Base-by-base conservation (phyloP, 1,140 invertebrate species). In the Leguminivora glycinivorella region DNA sequence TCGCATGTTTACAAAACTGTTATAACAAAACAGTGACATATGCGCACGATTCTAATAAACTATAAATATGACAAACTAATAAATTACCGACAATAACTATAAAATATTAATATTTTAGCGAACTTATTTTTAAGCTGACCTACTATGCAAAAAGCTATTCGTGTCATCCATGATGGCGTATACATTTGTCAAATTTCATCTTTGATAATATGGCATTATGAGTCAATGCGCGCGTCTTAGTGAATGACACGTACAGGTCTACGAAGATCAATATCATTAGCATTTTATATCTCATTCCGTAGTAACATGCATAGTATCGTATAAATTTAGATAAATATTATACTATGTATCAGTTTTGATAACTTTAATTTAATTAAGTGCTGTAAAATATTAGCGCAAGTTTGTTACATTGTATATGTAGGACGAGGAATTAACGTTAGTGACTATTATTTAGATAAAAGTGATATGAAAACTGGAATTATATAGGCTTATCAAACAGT, bases 121-220 rank as follows among this genome's bases (percentile, higher is more conserved):
- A 47, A 52, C 17, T 52, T 52, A 52, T 52, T 52, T 52, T 52
- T 52, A n/a, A 19, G 22, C 47, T 52, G 47, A 52, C 47, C 47
- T 52, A 52, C 47, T 22, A 22, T 52, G 47, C 47, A n/a, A 47
- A 52, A 22, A 22, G 19, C 47, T 17, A 52, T 58, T 58, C 56
- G n/a, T n/a, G n/a, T n/a, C n/a, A n/a, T n/a, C n/a, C n/a, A n/a
- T n/a, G n/a, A n/a, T n/a, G n/a, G n/a, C n/a, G n/a, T n/a, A n/a
- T n/a, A n/a, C n/a, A n/a, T n/a, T n/a, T n/a, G n/a, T n/a, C n/a
- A n/a, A n/a, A n/a, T n/a, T n/a, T n/a, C n/a, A n/a, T n/a, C n/a
- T n/a, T n/a, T n/a, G n/a, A n/a, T n/a, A n/a, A n/a, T n/a, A n/a
- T n/a, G n/a, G n/a, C n/a, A n/a, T n/a, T n/a, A n/a, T n/a, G n/a